Evolutionary conservation across 2,888 invertebrate species (phyloP).

Genomic region (Hypercompe scribonia): DNA sequence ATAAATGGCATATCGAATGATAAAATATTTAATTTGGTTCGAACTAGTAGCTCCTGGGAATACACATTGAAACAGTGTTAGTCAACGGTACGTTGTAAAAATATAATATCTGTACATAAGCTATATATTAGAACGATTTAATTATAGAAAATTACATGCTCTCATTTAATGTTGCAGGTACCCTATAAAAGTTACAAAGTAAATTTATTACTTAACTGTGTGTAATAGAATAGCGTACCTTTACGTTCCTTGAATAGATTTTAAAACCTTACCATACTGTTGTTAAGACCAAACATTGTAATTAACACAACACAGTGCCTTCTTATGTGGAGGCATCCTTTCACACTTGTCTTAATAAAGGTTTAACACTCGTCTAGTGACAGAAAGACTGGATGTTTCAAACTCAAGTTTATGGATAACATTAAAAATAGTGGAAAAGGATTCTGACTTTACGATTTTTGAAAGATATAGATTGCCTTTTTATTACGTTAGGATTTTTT

Average conservation of each 20-base stretch:
- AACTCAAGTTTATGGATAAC: neutral
- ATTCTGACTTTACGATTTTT: too few relatives aligned
- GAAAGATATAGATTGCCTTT: neutral
- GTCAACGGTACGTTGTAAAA: neutral
- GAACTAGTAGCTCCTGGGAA: too few relatives aligned
- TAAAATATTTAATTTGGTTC: too few relatives aligned
- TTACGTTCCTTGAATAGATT: neutral
- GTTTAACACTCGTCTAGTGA: neutral
- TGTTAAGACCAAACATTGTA: neutral
- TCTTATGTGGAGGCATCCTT: neutral
- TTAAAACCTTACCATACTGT: neutral
- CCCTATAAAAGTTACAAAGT: neutral
- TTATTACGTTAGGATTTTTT: too few relatives aligned
- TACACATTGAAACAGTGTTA: neutral
- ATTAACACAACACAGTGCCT: neutral
- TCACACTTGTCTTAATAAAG: neutral
- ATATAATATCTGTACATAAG: neutral
- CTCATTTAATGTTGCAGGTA: neutral
- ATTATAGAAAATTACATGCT: neutral
- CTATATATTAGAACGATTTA: constrained; percentile 5
- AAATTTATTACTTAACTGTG: constrained; percentile 5
- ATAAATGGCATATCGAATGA: too few relatives aligned
- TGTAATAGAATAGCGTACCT: constrained; percentile 1
- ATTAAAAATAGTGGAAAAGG: too few relatives aligned
- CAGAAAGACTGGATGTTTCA: neutral